A percentile compares a stretch with the other conserved stretches of the same genome.
phyloP scores from a whole-genome alignment of 2,113 vertebrate genomes.

The Chaetodon trifascialis region DNA sequence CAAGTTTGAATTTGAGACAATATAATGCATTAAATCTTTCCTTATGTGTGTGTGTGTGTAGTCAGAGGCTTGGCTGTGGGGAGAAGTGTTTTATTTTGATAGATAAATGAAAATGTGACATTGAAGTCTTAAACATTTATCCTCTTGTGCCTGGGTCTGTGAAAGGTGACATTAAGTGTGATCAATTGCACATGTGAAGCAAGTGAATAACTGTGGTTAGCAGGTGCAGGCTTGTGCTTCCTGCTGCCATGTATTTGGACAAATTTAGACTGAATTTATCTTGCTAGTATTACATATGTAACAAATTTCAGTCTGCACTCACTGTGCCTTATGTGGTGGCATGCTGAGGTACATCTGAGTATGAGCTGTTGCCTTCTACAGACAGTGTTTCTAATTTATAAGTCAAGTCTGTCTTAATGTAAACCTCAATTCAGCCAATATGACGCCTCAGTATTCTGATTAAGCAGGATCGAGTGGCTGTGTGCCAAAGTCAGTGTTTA shows the following conservation, averaged over 20 bases:
- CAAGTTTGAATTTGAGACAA: not conserved
- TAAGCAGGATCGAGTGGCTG: not conserved
- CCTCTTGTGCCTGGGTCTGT: not conserved
- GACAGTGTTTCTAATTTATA: not conserved
- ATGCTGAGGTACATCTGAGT: too few species aligned
- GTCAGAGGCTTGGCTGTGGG: not conserved
- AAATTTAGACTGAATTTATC: not conserved
- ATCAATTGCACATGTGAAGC: constrained; percentile 1
- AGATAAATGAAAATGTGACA: constrained; percentile 33
- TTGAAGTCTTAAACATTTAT: constrained; percentile 33
- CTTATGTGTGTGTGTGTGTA: not conserved
- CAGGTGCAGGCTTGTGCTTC: not conserved
- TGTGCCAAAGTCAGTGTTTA: not conserved
- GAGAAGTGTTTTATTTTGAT: constrained; percentile 42
- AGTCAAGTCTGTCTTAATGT: not conserved
- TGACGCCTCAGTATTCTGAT: not conserved
- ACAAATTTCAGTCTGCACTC: too few species aligned
- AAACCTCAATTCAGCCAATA: not conserved
- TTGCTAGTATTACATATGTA: not conserved
- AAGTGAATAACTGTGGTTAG: not conserved
- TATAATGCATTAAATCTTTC: not conserved
- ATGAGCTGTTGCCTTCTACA: not conserved
- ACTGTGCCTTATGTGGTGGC: too few species aligned
- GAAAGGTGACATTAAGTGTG: constrained; percentile 20
- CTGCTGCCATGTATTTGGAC: not conserved